Evolutionary conservation across 2,888 invertebrate genomes (phyloP), one percentile per base, ranked within the genome.

Genomic region (Linnaemya vulpina): DNA sequence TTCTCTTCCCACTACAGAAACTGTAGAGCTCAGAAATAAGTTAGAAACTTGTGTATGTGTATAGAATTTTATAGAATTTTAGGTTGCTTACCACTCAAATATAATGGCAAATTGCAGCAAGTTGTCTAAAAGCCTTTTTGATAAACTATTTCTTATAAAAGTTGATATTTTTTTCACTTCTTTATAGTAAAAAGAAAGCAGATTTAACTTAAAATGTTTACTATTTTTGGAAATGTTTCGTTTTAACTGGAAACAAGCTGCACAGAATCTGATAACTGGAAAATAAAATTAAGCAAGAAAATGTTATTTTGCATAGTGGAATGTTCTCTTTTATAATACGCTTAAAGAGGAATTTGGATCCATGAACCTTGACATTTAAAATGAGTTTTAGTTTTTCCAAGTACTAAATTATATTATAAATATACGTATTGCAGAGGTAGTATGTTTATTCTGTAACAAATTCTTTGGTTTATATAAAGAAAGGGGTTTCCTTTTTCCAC

Each of bases 61-160:
- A 65, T 71, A n/a, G 4, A 40, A 73, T 22, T n/a, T n/a, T n/a
- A n/a, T n/a, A n/a, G n/a, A n/a, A 76, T 62, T 77, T 77, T 77
- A 25, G 77, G 67, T 77, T 77, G 58, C 75, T 75, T 67, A 73
- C 65, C 77, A 83, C 73, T 65, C 71, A 62, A 68, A 67, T 38
- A 58, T 84, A 81, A 84, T 84, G 80, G 80, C 80, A 81, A 84
- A 84, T 84, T 84, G 81, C 81, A 80, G 84, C 77, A 77, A 81
- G 80, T 84, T 77, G 73, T 73, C 76, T 84, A 84, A 84, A 77
- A 84, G 73, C 73, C 68, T 84, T 81, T 84, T 77, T 77, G 80
- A 84, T 84, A 77, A 81, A 84, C 73, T 80, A 80, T 81, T 77
- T 49, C 67, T 73, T 65, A 43, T 68, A 60, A 60, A n/a, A 25